Conservation (phyloP, 2,113 vertebrate species). For the Pterocles burchelli region DNA sequence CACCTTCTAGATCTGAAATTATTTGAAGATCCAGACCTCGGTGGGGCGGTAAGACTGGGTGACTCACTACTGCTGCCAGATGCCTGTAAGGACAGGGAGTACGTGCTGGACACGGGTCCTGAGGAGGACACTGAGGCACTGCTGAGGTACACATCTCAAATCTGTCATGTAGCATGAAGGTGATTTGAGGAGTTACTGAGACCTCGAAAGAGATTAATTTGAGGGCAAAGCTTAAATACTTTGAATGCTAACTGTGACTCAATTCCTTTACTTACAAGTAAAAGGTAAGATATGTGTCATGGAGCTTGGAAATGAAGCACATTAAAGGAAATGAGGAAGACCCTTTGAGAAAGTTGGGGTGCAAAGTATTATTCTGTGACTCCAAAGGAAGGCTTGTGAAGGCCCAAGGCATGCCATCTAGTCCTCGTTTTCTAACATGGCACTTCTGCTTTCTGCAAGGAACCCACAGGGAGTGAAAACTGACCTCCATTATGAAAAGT, state of each 20-base stretch:
- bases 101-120: neutral
- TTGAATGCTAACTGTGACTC: neutral
- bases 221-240: neutral
- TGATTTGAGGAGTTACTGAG: neutral
- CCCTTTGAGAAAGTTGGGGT: neutral
- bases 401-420: neutral
- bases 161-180: neutral
- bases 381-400: neutral
- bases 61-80: conserved; percentile 79
- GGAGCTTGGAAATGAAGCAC: neutral
- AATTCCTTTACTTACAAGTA: neutral
- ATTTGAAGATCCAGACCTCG: conserved; percentile 84
- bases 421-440: neutral
- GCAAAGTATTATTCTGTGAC: neutral
- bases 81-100: neutral
- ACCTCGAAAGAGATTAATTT: neutral
- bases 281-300: neutral
- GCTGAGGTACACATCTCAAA: conserved; percentile 71
- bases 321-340: neutral
- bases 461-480: neutral
- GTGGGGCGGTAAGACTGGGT: conserved; percentile 71
- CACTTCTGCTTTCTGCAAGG: neutral
- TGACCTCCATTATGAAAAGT: neutral
- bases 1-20: conserved; percentile 72
- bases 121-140: conserved; percentile 63